These are phyloP conservation scores for Enteromius treurensis DNA, from an alignment of 2,797 vertebrate genomes.

Conservation along the genomic window DNA sequence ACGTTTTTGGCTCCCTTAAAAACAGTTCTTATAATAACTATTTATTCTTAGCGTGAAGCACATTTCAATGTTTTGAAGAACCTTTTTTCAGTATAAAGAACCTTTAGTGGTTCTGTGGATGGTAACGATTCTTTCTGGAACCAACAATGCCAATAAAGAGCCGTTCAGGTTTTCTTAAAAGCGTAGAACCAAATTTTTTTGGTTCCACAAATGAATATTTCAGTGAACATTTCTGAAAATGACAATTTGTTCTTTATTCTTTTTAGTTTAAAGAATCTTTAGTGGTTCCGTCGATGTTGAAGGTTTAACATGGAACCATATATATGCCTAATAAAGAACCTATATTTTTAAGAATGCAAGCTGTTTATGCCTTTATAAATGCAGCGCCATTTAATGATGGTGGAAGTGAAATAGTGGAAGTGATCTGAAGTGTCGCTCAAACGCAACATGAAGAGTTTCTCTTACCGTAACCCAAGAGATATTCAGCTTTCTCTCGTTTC, in stretches of 20 bases:
- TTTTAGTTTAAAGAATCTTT: background rate
- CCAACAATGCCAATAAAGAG: background rate
- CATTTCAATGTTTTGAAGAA: background rate
- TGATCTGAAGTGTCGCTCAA: background rate
- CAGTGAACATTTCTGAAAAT: background rate
- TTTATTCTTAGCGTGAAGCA: background rate
- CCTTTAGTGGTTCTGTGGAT: background rate
- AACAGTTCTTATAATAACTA: background rate
- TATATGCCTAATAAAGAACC: background rate
- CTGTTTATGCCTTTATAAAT: background rate
- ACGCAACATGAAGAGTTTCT: background rate
- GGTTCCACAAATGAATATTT: background rate
- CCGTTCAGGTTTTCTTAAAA: too few relatives aligned
- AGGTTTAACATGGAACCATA: background rate
- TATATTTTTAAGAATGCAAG: background rate
- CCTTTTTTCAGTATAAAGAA: background rate
- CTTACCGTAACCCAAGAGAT: constrained; percentile 36
- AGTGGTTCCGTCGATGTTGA: background rate
- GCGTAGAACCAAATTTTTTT: background rate
- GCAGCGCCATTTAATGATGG: background rate
- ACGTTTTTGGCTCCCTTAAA: too few relatives aligned
- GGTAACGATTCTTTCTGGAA: background rate
- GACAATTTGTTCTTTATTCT: background rate
- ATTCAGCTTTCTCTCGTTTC: background rate
- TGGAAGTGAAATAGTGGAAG: constrained; percentile 6